These are phyloP conservation scores for Monochamus alternatus DNA, from an alignment of 2,888 invertebrate species.

Conservation along the genomic window DNA sequence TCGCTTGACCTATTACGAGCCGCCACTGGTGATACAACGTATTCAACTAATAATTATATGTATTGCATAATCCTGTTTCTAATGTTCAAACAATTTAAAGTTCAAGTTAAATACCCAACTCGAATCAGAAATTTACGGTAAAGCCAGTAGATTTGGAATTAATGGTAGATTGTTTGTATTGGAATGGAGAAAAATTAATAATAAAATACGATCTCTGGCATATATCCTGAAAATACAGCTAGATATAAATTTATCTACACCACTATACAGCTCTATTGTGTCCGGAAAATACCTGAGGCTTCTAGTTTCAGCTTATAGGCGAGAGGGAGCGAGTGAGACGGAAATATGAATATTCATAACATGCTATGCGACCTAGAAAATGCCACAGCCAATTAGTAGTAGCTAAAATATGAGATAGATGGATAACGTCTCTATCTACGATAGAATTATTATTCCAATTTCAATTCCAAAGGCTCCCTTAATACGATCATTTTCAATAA, in stretches of 20 bases:
- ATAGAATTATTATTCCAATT: no score
- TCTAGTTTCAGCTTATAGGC: not conserved
- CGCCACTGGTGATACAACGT: no score
- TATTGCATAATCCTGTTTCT: no score
- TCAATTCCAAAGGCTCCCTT: no score
- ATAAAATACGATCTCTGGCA: conserved; percentile 6
- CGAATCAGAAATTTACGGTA: not conserved
- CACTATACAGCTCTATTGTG: conserved; percentile 5
- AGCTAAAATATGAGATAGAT: no score
- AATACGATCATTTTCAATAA: no score
- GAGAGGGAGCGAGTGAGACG: not conserved
- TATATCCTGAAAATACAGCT: not conserved
- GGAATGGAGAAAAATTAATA: not conserved
- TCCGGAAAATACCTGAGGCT: conserved; percentile 16
- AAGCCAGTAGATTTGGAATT: not conserved
- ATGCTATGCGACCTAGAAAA: no score
- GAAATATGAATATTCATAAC: not conserved
- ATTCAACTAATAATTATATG: no score
- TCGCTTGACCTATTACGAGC: no score
- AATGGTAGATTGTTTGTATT: not conserved
- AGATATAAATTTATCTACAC: not conserved
- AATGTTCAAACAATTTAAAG: not conserved
- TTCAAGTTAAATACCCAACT: not conserved
- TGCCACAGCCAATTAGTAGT: no score
- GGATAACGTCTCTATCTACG: no score